A percentile compares a stretch with the other conserved stretches of the same genome.
phyloP scores from a whole-genome alignment of 2,888 invertebrate species.

The Slavum lentiscoides region DNA sequence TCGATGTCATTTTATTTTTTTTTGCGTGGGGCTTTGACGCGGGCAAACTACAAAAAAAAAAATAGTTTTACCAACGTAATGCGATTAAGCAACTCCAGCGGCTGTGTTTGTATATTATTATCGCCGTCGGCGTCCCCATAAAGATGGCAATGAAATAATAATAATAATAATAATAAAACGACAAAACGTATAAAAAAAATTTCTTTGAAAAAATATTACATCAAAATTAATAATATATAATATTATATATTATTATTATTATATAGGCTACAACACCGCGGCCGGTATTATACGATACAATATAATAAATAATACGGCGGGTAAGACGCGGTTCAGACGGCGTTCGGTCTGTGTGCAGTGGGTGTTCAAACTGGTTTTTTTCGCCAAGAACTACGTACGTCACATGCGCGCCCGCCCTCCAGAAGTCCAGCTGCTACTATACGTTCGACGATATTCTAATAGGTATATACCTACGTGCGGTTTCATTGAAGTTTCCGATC shows the following conservation, averaged over 20 bases:
- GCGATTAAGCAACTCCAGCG: conserved; percentile 15
- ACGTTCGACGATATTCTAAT: not conserved
- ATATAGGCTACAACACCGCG: conserved; percentile 1
- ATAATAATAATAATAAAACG: too few relatives aligned
- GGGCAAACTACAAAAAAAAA: not conserved
- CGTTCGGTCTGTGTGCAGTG: conserved; percentile 11
- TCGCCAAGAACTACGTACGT: conserved; percentile 28
- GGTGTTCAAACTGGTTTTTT: conserved; percentile 51
- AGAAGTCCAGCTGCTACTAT: conserved; percentile 29
- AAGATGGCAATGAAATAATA: conserved; percentile 9
- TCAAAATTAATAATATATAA: not conserved
- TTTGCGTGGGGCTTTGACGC: not conserved
- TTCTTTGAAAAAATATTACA: conserved; percentile 33
- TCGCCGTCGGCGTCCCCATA: too few relatives aligned
- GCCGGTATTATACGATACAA: too few relatives aligned
- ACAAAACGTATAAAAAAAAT: conserved; percentile 8
- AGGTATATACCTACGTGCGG: not conserved
- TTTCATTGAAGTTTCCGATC: conserved; percentile 23
- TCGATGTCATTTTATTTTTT: not conserved
- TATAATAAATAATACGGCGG: too few relatives aligned
- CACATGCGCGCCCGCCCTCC: not conserved
- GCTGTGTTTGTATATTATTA: not conserved
- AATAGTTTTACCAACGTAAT: not conserved
- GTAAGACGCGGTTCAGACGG: not conserved
- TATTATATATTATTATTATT: too few relatives aligned